phyloP scores from a whole-genome alignment of 2,797 vertebrate genomes.

The Chromis chromis region DNA sequence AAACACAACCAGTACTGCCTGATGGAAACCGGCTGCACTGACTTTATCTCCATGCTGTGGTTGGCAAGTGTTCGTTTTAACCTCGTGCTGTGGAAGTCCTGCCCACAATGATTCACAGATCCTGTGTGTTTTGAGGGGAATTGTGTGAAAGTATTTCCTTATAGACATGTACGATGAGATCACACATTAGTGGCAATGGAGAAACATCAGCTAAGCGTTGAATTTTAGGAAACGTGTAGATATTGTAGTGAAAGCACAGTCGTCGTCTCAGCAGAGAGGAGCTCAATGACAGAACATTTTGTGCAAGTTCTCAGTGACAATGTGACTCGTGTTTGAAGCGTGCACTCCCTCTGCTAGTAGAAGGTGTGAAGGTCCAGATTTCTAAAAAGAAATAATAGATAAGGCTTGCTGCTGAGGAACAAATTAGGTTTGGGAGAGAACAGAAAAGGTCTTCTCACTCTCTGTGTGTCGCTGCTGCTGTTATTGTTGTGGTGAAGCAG shows the following conservation, averaged over 20 bases:
- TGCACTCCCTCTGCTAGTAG: background rate
- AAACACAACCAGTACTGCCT: background rate
- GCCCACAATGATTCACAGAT: constrained; percentile 22
- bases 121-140: background rate
- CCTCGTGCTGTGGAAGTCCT: background rate
- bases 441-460: constrained; percentile 19
- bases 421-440: constrained; percentile 1
- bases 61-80: background rate
- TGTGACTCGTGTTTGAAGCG: constrained; percentile 23
- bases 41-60: constrained; percentile 26
- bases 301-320: constrained; percentile 34
- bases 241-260: background rate
- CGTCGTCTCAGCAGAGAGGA: background rate
- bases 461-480: constrained; percentile 12
- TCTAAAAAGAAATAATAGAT: constrained; percentile 21
- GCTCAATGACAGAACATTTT: constrained; percentile 39
- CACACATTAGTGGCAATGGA: background rate
- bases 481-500: constrained; percentile 61
- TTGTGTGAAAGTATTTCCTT: background rate
- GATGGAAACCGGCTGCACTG: background rate
- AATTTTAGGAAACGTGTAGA: background rate
- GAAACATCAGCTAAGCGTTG: background rate
- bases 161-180: background rate
- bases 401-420: background rate
- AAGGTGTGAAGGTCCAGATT: constrained; percentile 25